phyloP scores from a whole-genome alignment of 2,113 vertebrate genomes.

The Phalacrocorax carbo region DNA sequence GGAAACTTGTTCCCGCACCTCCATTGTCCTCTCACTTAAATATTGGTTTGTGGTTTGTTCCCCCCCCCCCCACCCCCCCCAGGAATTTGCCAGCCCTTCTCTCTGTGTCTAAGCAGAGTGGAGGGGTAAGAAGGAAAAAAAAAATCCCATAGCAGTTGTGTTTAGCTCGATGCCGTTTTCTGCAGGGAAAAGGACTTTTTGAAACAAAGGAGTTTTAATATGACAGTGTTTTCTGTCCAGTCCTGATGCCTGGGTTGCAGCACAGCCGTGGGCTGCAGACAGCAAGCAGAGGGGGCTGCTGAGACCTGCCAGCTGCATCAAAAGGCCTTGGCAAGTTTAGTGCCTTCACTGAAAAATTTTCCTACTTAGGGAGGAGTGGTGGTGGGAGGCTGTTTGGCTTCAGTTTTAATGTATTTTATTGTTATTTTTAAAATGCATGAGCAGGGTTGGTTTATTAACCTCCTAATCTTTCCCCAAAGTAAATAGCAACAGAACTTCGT shows the following conservation, averaged over 20 bases:
- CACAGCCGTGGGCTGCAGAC: not conserved
- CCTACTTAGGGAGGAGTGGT: not conserved
- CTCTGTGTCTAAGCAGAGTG: not conserved
- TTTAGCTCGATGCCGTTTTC: not conserved
- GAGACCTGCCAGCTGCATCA: not conserved
- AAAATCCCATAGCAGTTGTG: not conserved
- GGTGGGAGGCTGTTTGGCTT: constrained; percentile 35
- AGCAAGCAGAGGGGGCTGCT: not conserved
- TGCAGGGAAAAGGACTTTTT: not conserved
- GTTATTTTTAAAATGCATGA: constrained; percentile 17
- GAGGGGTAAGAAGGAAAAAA: not conserved
- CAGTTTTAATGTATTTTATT: constrained; percentile 31
- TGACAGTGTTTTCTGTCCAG: not conserved
- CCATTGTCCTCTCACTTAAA: constrained; percentile 29
- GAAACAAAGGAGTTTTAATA: not conserved
- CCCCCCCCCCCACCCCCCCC: too few species aligned
- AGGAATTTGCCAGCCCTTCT: not conserved
- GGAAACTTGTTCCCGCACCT: constrained; percentile 36
- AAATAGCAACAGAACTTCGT: not conserved
- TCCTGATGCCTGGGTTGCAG: not conserved
- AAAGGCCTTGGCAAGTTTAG: constrained; percentile 23
- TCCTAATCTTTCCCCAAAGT: not conserved
- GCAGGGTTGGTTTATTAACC: not conserved
- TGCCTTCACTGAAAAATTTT: constrained; percentile 20
- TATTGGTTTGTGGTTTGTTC: not conserved